These are phyloP conservation scores for Acanthurus leucopareius DNA, from an alignment of 2,797 vertebrate genomes.

Conservation along the genomic window DNA sequence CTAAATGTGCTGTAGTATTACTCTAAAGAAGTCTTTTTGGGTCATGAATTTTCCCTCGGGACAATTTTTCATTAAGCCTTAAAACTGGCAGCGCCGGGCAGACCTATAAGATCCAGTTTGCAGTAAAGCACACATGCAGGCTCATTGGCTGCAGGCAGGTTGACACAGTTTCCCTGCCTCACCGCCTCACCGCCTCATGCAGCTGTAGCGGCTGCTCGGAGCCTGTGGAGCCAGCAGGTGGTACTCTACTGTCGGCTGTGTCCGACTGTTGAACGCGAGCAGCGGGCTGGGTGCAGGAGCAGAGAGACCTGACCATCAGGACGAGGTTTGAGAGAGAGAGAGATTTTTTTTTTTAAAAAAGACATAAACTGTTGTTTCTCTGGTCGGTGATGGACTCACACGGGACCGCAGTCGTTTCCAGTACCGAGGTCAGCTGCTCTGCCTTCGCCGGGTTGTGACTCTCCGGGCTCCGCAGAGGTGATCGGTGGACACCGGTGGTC, in stretches of 20 bases:
- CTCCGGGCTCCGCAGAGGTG: conserved; percentile 34
- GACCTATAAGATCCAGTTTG: conserved; percentile 44
- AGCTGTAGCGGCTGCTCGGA: conserved; percentile 53
- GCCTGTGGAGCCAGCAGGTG: conserved; percentile 67
- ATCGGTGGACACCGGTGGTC: conserved; percentile 17
- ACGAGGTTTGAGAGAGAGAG: conserved; percentile 16
- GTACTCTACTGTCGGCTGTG: conserved; percentile 42
- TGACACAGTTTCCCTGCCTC: conserved; percentile 57
- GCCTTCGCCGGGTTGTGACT: conserved; percentile 39
- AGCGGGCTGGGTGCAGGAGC: conserved; percentile 23
- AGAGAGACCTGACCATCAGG: neutral
- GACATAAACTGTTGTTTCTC: neutral
- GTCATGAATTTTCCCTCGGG: conserved; percentile 48
- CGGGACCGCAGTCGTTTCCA: conserved; percentile 25
- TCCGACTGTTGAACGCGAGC: conserved; percentile 30
- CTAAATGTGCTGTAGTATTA: conserved; percentile 27
- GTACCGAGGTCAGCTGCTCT: conserved; percentile 33
- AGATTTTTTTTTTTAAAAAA: neutral
- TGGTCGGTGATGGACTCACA: conserved; percentile 34
- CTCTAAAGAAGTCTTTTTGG: conserved; percentile 30
- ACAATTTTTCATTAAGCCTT: conserved; percentile 34
- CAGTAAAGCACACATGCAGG: conserved; percentile 33
- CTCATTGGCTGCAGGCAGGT: conserved; percentile 46
- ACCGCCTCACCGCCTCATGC: conserved; percentile 30
- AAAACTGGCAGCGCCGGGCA: conserved; percentile 24